A percentile compares a stretch with the other conserved stretches of the same genome.
Conservation (phyloP, 2,113 vertebrate species). For the Gymnocephalus cernua region DNA sequence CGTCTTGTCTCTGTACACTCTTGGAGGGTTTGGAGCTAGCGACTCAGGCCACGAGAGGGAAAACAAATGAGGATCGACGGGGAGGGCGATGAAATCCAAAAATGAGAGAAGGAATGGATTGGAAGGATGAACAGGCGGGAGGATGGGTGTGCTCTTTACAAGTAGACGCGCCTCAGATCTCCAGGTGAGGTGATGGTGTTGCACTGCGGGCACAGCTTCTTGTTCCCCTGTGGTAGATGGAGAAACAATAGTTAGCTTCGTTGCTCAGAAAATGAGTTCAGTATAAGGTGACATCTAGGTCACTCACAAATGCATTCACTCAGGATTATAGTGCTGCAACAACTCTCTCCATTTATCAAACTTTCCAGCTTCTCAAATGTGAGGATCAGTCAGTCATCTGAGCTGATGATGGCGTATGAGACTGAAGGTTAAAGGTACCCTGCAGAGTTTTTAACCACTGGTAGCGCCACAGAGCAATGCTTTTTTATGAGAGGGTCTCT, state of each 20-base stretch:
- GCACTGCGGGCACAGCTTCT: slow-evolving; percentile 99
- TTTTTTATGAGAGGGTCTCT: no score
- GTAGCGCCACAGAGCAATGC: no score
- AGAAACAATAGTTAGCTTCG: slow-evolving; percentile 29
- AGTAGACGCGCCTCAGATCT: slow-evolving; percentile 98
- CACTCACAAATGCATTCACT: neutral
- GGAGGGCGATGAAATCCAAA: slow-evolving; percentile 56
- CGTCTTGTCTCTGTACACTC: slow-evolving; percentile 46
- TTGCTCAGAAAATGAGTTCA: neutral
- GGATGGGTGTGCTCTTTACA: slow-evolving; percentile 87
- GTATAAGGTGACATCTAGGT: neutral
- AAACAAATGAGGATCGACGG: slow-evolving; percentile 37
- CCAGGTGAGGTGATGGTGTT: slow-evolving; percentile 99
- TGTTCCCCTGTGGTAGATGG: slow-evolving; percentile 90
- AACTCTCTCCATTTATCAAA: neutral
- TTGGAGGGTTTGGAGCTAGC: slow-evolving; percentile 41
- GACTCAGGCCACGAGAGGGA: slow-evolving; percentile 39
- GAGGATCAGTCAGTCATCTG: neutral
- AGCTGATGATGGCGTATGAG: neutral
- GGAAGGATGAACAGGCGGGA: slow-evolving; percentile 26
- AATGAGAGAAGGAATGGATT: slow-evolving; percentile 51
- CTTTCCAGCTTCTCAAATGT: neutral
- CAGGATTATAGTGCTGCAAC: neutral
- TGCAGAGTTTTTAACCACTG: no score
- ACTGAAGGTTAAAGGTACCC: no score